Conservation (phyloP, 2,888 invertebrate species). For the Cataglyphis livida region DNA sequence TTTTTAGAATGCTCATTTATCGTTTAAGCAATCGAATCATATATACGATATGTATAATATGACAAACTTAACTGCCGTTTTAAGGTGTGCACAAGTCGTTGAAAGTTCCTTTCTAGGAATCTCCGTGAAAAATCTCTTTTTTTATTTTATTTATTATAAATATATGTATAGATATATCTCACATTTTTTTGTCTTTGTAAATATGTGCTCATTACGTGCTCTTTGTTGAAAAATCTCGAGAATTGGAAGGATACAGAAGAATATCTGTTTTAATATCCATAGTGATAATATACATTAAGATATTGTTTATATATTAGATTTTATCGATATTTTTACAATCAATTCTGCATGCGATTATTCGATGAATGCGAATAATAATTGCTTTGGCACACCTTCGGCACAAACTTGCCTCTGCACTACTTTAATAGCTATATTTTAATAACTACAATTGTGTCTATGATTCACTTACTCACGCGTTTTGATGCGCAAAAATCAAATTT, state of each 20-base stretch:
- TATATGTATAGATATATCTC: neutral
- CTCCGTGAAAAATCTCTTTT: constrained; percentile 45
- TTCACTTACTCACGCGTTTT: constrained; percentile 48
- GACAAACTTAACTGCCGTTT: constrained; percentile 79
- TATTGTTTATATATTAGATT: constrained; percentile 59
- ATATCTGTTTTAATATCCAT: constrained; percentile 56
- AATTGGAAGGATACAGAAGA: constrained; percentile 53
- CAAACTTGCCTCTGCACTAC: constrained; percentile 60
- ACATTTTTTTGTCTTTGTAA: constrained; percentile 8
- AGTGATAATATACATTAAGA: constrained; percentile 53
- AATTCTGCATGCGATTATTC: constrained; percentile 57
- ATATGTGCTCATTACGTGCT: constrained; percentile 54
- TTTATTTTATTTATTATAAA: constrained; percentile 61
- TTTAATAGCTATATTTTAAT: constrained; percentile 55
- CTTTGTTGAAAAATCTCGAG: constrained; percentile 71
- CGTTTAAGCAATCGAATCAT: constrained; percentile 38
- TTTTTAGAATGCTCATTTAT: constrained; percentile 59
- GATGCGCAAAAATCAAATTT: constrained; percentile 69
- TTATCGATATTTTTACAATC: constrained; percentile 49
- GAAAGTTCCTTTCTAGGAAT: constrained; percentile 70
- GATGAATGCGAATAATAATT: constrained; percentile 52
- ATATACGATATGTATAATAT: constrained; percentile 35
- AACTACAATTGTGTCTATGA: constrained; percentile 62
- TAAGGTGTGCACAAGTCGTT: constrained; percentile 75
- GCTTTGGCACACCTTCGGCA: constrained; percentile 60